These are phyloP conservation scores for Aegotheles bennettii DNA, from an alignment of 2,113 vertebrate species.

Conservation along the genomic window DNA sequence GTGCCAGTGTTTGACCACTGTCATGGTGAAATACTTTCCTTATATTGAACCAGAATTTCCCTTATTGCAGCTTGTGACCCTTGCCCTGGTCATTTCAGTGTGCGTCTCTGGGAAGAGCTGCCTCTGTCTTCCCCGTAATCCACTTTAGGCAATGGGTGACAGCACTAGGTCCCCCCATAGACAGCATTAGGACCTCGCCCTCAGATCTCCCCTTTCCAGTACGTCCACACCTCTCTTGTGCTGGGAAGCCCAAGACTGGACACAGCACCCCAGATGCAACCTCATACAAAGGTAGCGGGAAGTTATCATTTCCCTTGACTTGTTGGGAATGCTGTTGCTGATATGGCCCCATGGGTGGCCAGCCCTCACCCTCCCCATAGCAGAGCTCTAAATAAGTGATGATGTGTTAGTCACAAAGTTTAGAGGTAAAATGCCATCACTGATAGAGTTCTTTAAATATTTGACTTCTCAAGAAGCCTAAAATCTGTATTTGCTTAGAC, in stretches of 20 bases:
- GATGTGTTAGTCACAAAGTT: not conserved
- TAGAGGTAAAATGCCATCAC: not conserved
- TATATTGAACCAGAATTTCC: not conserved
- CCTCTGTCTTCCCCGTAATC: not conserved
- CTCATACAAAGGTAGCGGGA: not conserved
- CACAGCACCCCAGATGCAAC: not conserved
- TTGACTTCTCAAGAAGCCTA: not conserved
- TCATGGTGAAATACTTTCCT: not conserved
- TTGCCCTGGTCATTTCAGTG: not conserved
- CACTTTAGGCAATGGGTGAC: not conserved
- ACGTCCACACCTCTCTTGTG: not conserved
- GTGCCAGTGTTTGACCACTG: not conserved
- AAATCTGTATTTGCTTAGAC: not conserved
- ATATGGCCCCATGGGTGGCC: not conserved
- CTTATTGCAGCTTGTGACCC: not conserved
- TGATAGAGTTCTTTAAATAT: not conserved
- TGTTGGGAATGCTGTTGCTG: not conserved
- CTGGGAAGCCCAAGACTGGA: not conserved
- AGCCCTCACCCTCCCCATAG: not conserved
- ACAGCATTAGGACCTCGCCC: not conserved
- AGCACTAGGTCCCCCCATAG: rapidly evolving
- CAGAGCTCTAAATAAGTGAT: not conserved
- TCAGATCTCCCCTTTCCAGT: rapidly evolving
- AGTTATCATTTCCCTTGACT: rapidly evolving
- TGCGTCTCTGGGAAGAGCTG: not conserved